phyloP scores from a whole-genome alignment of 2,888 invertebrate species.

The Leptothorax acervorum region DNA sequence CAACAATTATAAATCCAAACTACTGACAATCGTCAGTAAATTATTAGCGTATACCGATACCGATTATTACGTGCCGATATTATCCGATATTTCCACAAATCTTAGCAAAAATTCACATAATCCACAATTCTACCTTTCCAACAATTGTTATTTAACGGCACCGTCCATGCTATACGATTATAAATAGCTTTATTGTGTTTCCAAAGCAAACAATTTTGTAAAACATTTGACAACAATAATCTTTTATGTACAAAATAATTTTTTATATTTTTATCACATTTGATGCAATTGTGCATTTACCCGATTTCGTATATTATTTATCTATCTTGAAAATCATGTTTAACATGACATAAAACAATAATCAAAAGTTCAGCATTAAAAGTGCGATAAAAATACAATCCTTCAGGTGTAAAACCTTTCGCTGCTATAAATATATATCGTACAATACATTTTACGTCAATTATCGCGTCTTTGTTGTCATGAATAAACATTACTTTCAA shows the following conservation, averaged over 20 bases:
- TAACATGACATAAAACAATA: not conserved
- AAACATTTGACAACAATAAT: not conserved
- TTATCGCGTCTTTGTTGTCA: not conserved
- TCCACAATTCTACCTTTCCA: constrained; percentile 5
- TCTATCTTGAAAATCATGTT: not conserved
- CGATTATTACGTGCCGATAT: not conserved
- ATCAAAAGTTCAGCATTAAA: not conserved
- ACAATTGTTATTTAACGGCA: not conserved
- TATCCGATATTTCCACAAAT: constrained; percentile 26
- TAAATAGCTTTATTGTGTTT: not conserved
- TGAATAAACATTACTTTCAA: not conserved
- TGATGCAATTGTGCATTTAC: not conserved
- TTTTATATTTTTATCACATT: not conserved
- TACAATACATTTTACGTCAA: not conserved
- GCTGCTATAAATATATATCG: not conserved
- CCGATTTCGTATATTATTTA: not conserved
- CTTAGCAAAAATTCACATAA: not conserved
- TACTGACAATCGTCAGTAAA: constrained; percentile 22
- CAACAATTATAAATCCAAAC: constrained; percentile 16
- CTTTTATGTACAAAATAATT: not conserved
- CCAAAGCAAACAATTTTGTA: not conserved
- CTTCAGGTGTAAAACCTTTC: not conserved
- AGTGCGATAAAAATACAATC: not conserved
- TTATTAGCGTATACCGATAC: constrained; percentile 18
- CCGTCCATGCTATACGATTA: not conserved